phyloP scores from a whole-genome alignment of 2,113 vertebrate species.

The Centrocercus urophasianus region DNA sequence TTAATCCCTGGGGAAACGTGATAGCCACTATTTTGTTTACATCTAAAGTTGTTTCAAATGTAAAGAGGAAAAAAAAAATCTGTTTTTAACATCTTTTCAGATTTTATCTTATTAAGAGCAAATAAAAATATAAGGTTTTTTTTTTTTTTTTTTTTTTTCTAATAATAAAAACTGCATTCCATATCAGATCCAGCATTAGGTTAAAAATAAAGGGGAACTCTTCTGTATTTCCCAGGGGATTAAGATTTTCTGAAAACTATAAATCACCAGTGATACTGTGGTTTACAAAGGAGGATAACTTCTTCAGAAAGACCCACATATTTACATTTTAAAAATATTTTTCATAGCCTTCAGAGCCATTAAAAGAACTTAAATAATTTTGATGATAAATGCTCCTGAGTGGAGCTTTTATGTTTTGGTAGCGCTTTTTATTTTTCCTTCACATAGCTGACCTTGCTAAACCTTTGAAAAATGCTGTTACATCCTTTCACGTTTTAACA shows the following conservation, averaged over 20 bases:
- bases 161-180: slow-evolving; percentile 64
- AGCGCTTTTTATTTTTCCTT: slow-evolving; percentile 41
- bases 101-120: slow-evolving; percentile 54
- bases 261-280: slow-evolving; percentile 62
- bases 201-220: slow-evolving; percentile 72
- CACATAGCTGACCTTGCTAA: slow-evolving; percentile 10
- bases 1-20: slow-evolving; percentile 64
- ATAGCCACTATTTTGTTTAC: slow-evolving; percentile 62
- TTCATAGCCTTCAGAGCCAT: slow-evolving; percentile 29
- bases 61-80: not conserved
- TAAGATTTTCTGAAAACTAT: slow-evolving; percentile 69
- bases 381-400: slow-evolving; percentile 43
- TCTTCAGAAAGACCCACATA: slow-evolving; percentile 36
- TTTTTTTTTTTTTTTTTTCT: not conserved
- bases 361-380: slow-evolving; percentile 64
- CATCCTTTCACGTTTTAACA: slow-evolving; percentile 44
- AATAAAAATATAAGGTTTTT: slow-evolving; percentile 47
- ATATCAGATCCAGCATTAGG: slow-evolving; percentile 53
- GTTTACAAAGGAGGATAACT: slow-evolving; percentile 61
- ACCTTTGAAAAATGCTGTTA: slow-evolving; percentile 53
- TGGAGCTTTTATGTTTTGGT: slow-evolving; percentile 34
- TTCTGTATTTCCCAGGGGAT: slow-evolving; percentile 68
- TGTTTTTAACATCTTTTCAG: slow-evolving; percentile 28
- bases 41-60: slow-evolving; percentile 45
- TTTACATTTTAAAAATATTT: slow-evolving; percentile 67